A percentile compares a stretch with the other conserved stretches of the same genome.
These are phyloP conservation scores for Xiphydria camelus DNA, from an alignment of 2,888 invertebrate genomes.

Conservation along the genomic window DNA sequence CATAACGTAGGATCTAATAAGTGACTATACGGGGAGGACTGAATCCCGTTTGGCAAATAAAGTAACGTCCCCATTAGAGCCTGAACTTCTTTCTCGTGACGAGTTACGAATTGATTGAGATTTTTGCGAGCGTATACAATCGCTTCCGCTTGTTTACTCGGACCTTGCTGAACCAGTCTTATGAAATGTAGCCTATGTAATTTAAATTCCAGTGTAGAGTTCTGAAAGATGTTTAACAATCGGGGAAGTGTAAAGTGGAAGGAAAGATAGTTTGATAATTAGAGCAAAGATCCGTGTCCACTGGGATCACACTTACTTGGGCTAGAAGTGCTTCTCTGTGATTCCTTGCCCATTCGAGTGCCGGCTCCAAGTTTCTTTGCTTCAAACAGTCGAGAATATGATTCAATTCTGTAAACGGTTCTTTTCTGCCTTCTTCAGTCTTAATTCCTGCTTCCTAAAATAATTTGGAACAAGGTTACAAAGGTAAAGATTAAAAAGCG, in stretches of 20 bases:
- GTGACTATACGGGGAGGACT: constrained; percentile 77
- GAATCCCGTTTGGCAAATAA: constrained; percentile 77
- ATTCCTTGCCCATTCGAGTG: constrained; percentile 83
- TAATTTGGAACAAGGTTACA: constrained; percentile 3
- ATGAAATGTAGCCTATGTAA: constrained; percentile 81
- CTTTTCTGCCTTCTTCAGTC: constrained; percentile 68
- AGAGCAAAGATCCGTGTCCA: too few relatives aligned
- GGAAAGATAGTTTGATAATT: not conserved
- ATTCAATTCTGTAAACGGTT: constrained; percentile 83
- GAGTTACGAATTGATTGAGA: constrained; percentile 78
- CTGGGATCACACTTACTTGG: not conserved
- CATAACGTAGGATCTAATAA: constrained; percentile 77
- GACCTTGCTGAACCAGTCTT: constrained; percentile 69
- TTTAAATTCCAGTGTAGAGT: constrained; percentile 77
- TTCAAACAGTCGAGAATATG: constrained; percentile 85
- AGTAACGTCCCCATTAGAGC: constrained; percentile 84
- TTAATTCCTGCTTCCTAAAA: constrained; percentile 70
- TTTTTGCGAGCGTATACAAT: constrained; percentile 83
- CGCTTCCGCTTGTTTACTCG: constrained; percentile 77
- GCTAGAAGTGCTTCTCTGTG: constrained; percentile 73
- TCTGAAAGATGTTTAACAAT: constrained; percentile 51
- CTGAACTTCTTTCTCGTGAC: constrained; percentile 82
- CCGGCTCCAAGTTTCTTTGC: constrained; percentile 79
- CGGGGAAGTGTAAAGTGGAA: not conserved
- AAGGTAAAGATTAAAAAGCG: not conserved